Conservation (phyloP, 2,888 invertebrate species). For the Micoletzkya japonica region DNA sequence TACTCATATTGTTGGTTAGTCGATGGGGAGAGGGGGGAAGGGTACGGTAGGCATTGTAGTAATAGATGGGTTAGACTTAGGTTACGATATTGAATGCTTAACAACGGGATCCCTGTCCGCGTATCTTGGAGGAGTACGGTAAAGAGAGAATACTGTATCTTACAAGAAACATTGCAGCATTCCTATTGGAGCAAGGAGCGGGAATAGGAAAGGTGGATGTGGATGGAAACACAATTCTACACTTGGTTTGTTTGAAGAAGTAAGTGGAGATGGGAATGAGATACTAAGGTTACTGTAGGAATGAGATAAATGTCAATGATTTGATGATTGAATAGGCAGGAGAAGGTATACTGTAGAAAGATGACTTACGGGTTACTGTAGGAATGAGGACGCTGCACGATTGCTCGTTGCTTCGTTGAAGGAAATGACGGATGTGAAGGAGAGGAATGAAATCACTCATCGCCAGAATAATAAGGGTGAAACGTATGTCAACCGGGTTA, state of each 20-base stretch:
- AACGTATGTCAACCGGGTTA: slow-evolving; percentile 4
- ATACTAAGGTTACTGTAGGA: not conserved
- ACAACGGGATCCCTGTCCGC: not conserved
- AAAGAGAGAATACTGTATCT: no score
- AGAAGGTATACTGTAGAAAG: not conserved
- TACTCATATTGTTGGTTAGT: slow-evolving; percentile 10
- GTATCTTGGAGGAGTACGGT: not conserved
- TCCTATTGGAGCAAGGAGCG: slow-evolving; percentile 23
- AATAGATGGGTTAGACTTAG: no score
- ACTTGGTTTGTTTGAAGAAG: slow-evolving; percentile 30
- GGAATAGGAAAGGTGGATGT: slow-evolving; percentile 19
- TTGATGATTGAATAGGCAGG: not conserved
- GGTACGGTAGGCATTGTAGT: not conserved
- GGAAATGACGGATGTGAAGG: not conserved
- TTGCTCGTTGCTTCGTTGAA: not conserved
- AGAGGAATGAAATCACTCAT: slow-evolving; percentile 13
- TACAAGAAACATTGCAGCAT: slow-evolving; percentile 28
- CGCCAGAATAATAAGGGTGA: slow-evolving; percentile 13
- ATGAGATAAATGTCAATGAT: not conserved
- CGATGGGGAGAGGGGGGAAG: no score
- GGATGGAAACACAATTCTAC: slow-evolving; percentile 31
- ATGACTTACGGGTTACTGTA: not conserved
- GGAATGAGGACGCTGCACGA: slow-evolving; percentile 22
- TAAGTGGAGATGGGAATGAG: not conserved
- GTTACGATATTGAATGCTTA: no score